Evolutionary conservation across 2,797 vertebrate species (phyloP).

Genomic region (Cottoperca gobio): DNA sequence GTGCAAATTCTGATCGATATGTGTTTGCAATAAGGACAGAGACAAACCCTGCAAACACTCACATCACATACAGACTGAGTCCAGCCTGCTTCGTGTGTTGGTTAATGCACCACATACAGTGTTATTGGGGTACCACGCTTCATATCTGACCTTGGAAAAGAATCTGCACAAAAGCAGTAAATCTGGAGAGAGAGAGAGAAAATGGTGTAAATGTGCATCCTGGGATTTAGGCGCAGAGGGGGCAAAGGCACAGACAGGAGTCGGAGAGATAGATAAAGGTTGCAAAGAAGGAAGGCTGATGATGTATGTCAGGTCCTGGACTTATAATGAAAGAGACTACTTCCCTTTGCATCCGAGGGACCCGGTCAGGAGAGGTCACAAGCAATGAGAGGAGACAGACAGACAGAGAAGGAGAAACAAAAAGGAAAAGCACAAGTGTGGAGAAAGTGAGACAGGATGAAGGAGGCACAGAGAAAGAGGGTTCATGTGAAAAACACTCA

Average conservation of each 20-base stretch:
- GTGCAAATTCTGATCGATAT: too few species aligned
- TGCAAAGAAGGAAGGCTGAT: not conserved
- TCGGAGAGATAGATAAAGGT: constrained; percentile 21
- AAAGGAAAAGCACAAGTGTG: not conserved
- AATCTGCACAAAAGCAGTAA: not conserved
- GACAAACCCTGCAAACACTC: not conserved
- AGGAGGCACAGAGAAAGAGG: not conserved
- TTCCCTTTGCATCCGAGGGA: constrained; percentile 9
- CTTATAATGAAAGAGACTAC: constrained; percentile 16
- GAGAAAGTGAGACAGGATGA: not conserved
- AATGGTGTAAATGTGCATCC: not conserved
- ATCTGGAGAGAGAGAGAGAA: not conserved
- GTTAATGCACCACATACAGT: not conserved
- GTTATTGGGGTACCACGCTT: not conserved
- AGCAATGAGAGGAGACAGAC: not conserved
- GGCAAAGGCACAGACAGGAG: not conserved
- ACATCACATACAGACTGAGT: not conserved
- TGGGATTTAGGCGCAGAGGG: not conserved
- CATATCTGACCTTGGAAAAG: not conserved
- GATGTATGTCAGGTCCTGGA: constrained; percentile 4
- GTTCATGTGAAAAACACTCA: constrained; percentile 32
- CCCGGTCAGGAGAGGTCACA: not conserved
- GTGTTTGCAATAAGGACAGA: not conserved
- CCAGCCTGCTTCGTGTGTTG: not conserved
- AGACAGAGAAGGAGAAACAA: not conserved